Evolutionary conservation across 2,797 vertebrate genomes (phyloP), one percentile per base, ranked within the genome.

Genomic region (Enteromius viviparus): DNA sequence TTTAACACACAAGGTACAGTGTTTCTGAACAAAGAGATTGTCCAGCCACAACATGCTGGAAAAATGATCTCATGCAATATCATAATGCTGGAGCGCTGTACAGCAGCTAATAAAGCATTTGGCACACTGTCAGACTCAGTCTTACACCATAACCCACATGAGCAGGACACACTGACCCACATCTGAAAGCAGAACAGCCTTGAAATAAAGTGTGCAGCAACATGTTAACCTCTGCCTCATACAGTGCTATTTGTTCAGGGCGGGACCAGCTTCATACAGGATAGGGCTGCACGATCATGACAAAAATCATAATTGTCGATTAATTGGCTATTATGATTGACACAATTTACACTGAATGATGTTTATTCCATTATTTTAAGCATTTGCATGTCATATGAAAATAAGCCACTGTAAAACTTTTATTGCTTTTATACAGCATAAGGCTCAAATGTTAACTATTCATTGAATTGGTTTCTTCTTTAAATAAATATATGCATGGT

Each of bases 141-240:
- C 40, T 15, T 3, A 34, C 10, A 37, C 23, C 5, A 17, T 23
- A 26, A 51, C 51, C 7, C n/a, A 12, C 21, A 37, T 2, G 12
- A 68, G 58, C 12, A 58, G 51, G 6, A 40, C 76, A 66, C 76
- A 51, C 62, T 78, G 76, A 37, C 76, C 17, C 58, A 42, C 65
- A 26, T 14, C 66, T 51, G 17, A 79, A 55, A 69, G n/a, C 65
- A 79, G 78, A 79, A 69, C 15, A 17, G 1, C 8, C 21, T 49
- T 69, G 21, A 37, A 32, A 51, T 10, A 51, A 6, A 19, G 49
- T 32, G 9, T 12, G 17, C 45, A 12, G 70, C 70, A 51, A 6
- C 15, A 1, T 5, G 15, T 32, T 72, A 29, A 21, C 23, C 26
- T 23, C 6, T 42, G n/a, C 11, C 40, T 19, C 0, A 1, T 29